Evolutionary conservation across 2,113 vertebrate species (phyloP).

Genomic region (Ellobius talpinus): DNA sequence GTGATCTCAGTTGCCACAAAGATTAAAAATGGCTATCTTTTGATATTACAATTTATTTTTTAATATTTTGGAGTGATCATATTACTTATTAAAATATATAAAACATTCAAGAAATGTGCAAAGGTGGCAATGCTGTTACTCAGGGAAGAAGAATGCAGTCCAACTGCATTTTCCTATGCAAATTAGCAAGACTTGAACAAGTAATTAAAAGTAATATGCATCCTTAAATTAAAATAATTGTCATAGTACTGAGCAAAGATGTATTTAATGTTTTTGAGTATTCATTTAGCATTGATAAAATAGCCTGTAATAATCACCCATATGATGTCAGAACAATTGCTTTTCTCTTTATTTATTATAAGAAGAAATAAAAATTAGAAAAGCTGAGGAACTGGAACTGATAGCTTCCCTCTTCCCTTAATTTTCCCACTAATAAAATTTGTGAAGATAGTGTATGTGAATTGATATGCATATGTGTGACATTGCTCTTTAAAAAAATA

Average conservation of each 20-base stretch:
- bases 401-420: neutral
- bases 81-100: slow-evolving; percentile 17
- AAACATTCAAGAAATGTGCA: slow-evolving; percentile 4
- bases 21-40: slow-evolving; percentile 7
- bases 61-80: neutral
- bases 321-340: neutral
- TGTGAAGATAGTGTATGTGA: neutral
- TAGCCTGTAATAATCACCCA: neutral
- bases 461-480: neutral
- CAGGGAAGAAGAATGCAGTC: neutral
- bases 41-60: slow-evolving; percentile 8
- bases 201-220: slow-evolving; percentile 47
- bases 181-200: slow-evolving; percentile 4
- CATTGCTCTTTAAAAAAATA: no score
- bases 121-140: neutral
- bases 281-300: slow-evolving; percentile 9
- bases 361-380: neutral
- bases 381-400: neutral
- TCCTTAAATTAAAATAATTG: slow-evolving; percentile 23
- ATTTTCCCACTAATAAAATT: neutral
- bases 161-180: neutral
- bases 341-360: neutral
- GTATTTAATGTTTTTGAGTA: neutral
- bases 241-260: slow-evolving; percentile 37
- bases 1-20: neutral